Base-by-base conservation (phyloP, 2,113 vertebrate species). In the Sturnira hondurensis region DNA sequence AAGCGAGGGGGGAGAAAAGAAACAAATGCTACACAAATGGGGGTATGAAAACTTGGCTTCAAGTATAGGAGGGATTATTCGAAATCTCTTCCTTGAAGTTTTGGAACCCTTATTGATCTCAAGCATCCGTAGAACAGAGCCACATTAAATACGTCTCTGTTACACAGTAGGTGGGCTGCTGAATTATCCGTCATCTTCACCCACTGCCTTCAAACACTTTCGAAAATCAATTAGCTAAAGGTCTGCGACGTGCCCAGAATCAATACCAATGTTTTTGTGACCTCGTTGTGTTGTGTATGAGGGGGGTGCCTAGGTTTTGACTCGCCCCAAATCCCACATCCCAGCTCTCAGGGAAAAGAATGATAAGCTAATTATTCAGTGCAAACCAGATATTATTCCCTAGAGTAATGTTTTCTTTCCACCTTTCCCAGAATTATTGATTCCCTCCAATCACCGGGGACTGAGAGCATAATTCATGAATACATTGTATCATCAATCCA, bases 401-500 rank as follows among this genome's bases (percentile, higher is more conserved):
- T 86, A 92, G 83, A 50, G 89, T 73, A 56, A 92, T 86, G 76
- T 67, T 85, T 47, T 95, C 76, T 92, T 97, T 70, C 45, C 17
- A 36, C 91, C 54, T 68, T 94, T 80, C 77, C 45, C 91, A 84
- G 91, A 96, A 96, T 50, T 95, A 97, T 56, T 84, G 95, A 97
- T 97, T 98, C 70, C 90, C 28, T 96, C 87, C 86, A 80, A 96
- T 93, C 92, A 97, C 16, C 0, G 11, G 31, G 50, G 71, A 86
- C 33, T 13, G 52, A 50, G 81, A 76, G 47, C 52, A 93, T 95
- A 97, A 96, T 89, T 97, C 85, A 97, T 84, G 90, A 93, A 94
- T 95, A 91, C 12, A 86, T 89, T 52, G 14, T 88, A 95, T 77
- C 96, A 97, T 97, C 97, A 97, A 97, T 95, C 45, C 43, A 96